Evolutionary conservation across 92 coral and sea anemone genomes (phyloP), one percentile per base, ranked within the genome.

Genomic region (Pocillopora grandis): DNA sequence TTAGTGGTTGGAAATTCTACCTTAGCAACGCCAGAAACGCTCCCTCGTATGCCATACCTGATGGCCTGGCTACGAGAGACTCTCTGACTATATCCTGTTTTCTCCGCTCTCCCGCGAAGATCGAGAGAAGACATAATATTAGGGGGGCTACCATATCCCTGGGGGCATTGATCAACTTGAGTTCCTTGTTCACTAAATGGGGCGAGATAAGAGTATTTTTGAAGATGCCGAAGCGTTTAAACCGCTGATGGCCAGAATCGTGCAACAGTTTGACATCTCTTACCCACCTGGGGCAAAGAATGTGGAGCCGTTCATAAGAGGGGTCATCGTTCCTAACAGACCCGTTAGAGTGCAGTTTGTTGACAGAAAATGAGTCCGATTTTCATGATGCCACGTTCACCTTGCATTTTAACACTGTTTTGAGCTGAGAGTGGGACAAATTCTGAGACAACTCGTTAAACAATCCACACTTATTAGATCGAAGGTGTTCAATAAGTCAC

Each of bases 21-120:
- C 14, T 55, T 66, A 14, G 90, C 87, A 36, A 80, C 77, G 36
- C 65, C 87, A 27, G 56, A 48, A 56, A 69, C 78, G 10, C 87
- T 91, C 77, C 89, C 49, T 27, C 31, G 31, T 27, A 27, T 27
- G 31, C 31, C 31, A 27, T 27, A 27, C 31, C 31, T 27, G 31
- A 91, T 88, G 27, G 90, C 94, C 15, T 89, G 91, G 75, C 69
- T 91, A 21, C 85, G 88, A 72, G 95, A 92, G 83, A 89, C 92
- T 12, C 77, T 92, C 56, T 88, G 92, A 10, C 77, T 89, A 58
- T 89, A 89, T 35, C 95, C 95, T 61, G 95, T 89, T 0, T 61
- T 89, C 8, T 58, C 49, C 10, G 14, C 20, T 13, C 58, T 79
- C 17, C 56, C 52, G 35, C 92, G 92, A 19, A 55, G 12, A n/a